Conservation (phyloP, 2,113 vertebrate species). For the Sterna hirundo region DNA sequence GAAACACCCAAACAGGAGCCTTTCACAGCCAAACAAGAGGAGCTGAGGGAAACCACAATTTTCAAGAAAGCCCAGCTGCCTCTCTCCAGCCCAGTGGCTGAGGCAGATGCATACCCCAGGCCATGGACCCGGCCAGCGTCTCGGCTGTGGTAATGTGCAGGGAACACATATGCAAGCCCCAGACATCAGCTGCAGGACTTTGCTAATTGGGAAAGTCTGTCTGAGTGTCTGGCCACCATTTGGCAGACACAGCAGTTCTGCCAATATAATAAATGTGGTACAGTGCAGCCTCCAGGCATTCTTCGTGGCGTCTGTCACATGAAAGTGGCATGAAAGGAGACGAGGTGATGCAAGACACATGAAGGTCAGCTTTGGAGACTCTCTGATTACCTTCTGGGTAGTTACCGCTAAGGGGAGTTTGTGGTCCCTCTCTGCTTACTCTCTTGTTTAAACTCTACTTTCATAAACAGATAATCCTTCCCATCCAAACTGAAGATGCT, state of each 20-base stretch:
- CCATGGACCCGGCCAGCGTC: not conserved
- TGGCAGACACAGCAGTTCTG: not conserved
- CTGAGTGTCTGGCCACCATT: not conserved
- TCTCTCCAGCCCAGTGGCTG: not conserved
- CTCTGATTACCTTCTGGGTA: not conserved
- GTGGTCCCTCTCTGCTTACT: not conserved
- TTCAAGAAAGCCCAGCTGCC: not conserved
- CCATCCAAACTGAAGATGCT: not conserved
- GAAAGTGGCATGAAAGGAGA: not conserved
- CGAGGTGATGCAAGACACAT: not conserved
- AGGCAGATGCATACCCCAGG: not conserved
- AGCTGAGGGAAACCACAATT: not conserved
- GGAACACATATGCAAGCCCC: not conserved
- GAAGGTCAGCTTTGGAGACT: not conserved
- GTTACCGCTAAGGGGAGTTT: not conserved
- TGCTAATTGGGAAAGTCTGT: constrained; percentile 24
- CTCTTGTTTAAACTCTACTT: not conserved
- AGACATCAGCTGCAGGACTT: constrained; percentile 9
- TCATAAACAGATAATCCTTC: not conserved
- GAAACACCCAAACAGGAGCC: not conserved
- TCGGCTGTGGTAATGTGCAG: not conserved
- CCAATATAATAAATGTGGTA: not conserved
- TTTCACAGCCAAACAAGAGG: not conserved
- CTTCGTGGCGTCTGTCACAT: not conserved
- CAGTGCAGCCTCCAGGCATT: not conserved